Base-by-base conservation (phyloP, 2,113 vertebrate species). In the Pelusios castaneus region DNA sequence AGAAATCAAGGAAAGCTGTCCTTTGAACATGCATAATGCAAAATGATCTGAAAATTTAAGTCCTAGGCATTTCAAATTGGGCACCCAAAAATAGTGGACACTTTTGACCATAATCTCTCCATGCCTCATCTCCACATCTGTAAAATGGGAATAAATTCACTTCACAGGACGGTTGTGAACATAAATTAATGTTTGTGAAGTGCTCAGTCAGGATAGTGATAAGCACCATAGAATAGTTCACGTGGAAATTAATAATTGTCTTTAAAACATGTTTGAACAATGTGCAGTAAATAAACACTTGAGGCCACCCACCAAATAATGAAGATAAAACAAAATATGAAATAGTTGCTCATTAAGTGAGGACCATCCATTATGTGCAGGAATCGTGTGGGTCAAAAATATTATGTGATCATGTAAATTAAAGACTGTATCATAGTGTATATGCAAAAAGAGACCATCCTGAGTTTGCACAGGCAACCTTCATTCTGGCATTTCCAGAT, bases 271-370 rank as follows among this genome's bases (percentile, higher is more conserved):
- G n/a, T 41, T 75, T 75, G 41, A 75, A 75, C 25, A 75, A 21
- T 55, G 11, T 88, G 52, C 3, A 56, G 22, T 85, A 88, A 95
- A 92, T 75, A 70, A 16, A 82, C 89, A 76, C 19, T 1, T 52
- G 41, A 77, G 1, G 34, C 54, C 49, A 60, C 80, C 17, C 19
- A n/a, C 45, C 84, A 85, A 92, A 93, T 0, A 1, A 19, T 10
- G 8, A 56, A 63, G 91, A 93, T 88, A 88, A 93, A 94, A 84
- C 77, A 91, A 27, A 77, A 3, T 92, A 86, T 82, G 94, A 89
- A 82, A 80, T 83, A 95, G 63, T 41, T 84, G 4, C 47, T 67
- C 60, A n/a, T 19, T 52, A 13, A 41, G 22, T 25, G 22, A 43
- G 11, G 22, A 43, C 11, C 70, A 52, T 93, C 80, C 45, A 93